Evolutionary conservation across 2,797 vertebrate genomes (phyloP).

Genomic region (Enteromius viviparus): DNA sequence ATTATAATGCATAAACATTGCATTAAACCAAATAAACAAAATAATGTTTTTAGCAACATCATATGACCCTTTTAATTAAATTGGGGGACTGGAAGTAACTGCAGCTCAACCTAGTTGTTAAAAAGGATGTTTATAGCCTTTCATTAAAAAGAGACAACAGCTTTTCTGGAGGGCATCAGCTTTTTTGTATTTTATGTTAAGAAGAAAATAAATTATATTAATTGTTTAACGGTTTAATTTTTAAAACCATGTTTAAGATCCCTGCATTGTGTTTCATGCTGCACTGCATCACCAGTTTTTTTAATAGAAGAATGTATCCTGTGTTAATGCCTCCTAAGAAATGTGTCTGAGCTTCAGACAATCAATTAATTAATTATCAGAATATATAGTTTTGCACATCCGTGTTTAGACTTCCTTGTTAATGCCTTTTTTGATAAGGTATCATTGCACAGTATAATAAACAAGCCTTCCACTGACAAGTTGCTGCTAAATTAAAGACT

Average conservation of each 20-base stretch:
- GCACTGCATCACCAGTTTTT: neutral
- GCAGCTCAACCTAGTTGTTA: neutral
- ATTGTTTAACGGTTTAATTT: neutral
- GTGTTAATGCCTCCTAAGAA: neutral
- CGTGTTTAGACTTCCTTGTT: neutral
- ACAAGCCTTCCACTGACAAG: neutral
- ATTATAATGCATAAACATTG: too few species aligned
- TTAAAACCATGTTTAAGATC: neutral
- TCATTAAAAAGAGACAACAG: neutral
- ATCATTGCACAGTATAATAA: neutral
- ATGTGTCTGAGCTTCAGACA: neutral
- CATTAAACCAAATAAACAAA: too few species aligned
- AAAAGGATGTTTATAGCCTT: neutral
- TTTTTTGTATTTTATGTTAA: neutral
- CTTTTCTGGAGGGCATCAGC: neutral
- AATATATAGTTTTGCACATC: constrained; percentile 2
- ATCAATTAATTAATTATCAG: neutral
- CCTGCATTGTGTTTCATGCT: neutral
- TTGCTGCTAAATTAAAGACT: neutral
- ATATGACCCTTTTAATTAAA: neutral
- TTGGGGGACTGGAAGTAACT: neutral
- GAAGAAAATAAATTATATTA: neutral
- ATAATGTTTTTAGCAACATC: too few species aligned
- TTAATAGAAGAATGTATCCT: neutral
- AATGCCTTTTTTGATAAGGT: neutral